Percentiles rank a stretch among this genome's conserved stretches.
These are phyloP conservation scores for Procambarus virginalis DNA, from an alignment of 1,140 invertebrate genomes.

Conservation along the genomic window DNA sequence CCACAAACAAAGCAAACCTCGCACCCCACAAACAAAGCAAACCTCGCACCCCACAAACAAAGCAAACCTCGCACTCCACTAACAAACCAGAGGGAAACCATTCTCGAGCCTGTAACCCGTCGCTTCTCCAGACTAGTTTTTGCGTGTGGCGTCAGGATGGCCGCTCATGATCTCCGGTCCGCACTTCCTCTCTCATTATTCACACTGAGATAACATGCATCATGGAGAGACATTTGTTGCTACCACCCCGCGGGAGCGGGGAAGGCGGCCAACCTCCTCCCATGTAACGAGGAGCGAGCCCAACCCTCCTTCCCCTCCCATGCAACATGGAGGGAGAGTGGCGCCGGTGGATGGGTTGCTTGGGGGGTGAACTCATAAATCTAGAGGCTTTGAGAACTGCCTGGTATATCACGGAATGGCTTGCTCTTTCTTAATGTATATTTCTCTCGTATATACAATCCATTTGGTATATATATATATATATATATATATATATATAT, in stretches of 20 bases:
- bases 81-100: background rate
- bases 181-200: background rate
- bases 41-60: background rate
- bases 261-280: background rate
- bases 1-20: background rate
- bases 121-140: background rate
- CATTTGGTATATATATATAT: too few relatives aligned
- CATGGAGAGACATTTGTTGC: background rate
- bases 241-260: background rate
- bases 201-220: conserved; percentile 6
- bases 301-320: too few relatives aligned
- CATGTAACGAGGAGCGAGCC: background rate
- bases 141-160: background rate
- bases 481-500: too few relatives aligned
- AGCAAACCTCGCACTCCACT: too few relatives aligned
- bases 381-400: background rate
- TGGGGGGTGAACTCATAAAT: background rate
- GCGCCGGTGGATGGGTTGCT: too few relatives aligned
- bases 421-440: too few relatives aligned
- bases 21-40: background rate
- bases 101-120: background rate
- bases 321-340: too few relatives aligned
- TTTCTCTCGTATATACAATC: too few relatives aligned
- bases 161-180: background rate
- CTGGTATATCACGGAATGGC: background rate